Percentiles rank a stretch among this genome's conserved stretches.
Evolutionary conservation across 35 echinoderm and acorn worm species (phyloP).

Genomic region (Apostichopus californicus): DNA sequence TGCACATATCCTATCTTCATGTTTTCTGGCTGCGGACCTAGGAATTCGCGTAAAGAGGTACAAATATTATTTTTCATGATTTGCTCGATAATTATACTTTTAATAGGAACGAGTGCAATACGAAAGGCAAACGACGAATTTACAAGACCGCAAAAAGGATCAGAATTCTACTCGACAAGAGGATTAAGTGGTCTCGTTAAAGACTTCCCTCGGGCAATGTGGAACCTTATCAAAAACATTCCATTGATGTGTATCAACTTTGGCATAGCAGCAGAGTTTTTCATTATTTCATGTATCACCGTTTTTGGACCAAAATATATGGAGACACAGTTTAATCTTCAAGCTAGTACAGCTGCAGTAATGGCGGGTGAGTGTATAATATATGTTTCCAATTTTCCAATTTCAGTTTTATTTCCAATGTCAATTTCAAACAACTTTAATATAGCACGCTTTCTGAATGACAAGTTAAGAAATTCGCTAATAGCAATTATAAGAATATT

Average conservation of each 20-base stretch:
- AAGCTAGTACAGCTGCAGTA: conserved; percentile 36
- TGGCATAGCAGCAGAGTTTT: conserved; percentile 32
- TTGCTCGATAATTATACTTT: not conserved
- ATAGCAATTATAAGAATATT: too few species aligned
- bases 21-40: too few species aligned
- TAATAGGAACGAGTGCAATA: conserved; percentile 26
- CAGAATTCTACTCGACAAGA: conserved; percentile 27
- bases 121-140: not conserved
- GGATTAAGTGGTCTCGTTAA: conserved; percentile 14
- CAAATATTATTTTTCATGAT: not conserved
- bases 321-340: conserved; percentile 61
- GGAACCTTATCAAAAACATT: conserved; percentile 46
- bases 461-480: too few species aligned
- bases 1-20: too few species aligned
- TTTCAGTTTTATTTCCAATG: too few species aligned
- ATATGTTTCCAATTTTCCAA: too few species aligned
- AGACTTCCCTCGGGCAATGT: conserved; percentile 58
- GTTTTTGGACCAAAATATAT: conserved; percentile 70
- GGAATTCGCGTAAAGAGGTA: too few species aligned
- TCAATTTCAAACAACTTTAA: too few species aligned
- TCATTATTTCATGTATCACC: conserved; percentile 45
- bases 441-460: too few species aligned
- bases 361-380: conserved; percentile 36
- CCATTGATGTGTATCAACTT: conserved; percentile 74
- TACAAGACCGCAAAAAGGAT: conserved; percentile 43